Evolutionary conservation across 2,113 vertebrate species (phyloP), one percentile per base, ranked within the genome.

Genomic region (Caranx melampygus): DNA sequence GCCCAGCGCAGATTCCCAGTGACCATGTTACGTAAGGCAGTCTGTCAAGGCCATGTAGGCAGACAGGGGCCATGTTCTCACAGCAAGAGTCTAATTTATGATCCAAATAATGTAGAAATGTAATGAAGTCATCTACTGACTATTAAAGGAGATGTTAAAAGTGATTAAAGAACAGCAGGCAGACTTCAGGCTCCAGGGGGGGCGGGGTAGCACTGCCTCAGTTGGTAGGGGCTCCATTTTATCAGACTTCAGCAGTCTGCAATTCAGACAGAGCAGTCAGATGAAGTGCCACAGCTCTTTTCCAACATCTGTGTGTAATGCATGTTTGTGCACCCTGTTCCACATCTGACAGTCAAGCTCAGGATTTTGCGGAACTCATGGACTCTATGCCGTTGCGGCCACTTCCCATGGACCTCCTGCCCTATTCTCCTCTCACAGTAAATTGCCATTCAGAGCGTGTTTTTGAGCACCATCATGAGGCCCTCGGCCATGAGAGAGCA

Each of bases 401-500:
- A 21, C 68, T 76, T 85, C 71, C 82, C 72, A 79, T 74, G 60
- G 76, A 87, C 69, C 60, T 52, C 72, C 62, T 34, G 3, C 57
- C 59, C 47, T 55, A 80, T 82, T 81, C 77, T 67, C 64, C 78
- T 75, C 81, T 73, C 75, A 67, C 59, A 85, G 81, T 89, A 89
- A 91, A 95, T 92, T 93, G 94, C 95, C 94, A 96, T 96, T 95
- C 94, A 91, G 95, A 93, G 92, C 90, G 90, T 95, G 94, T 95
- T 96, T 87, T 92, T 95, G 93, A 96, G 95, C 93, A 95, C 93
- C 94, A 95, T 95, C 94, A 95, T 94, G 96, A 95, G 94, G 95
- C 96, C 96, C 95, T 94, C 81, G 91, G 95, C 95, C 95, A 96
- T 95, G 95, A 86, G 86, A 86, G 96, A 96, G 95, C 94, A 94